A percentile compares a stretch with the other conserved stretches of the same genome.
Evolutionary conservation across 2,113 vertebrate species (phyloP).

Genomic region (Eulemur rufifrons): DNA sequence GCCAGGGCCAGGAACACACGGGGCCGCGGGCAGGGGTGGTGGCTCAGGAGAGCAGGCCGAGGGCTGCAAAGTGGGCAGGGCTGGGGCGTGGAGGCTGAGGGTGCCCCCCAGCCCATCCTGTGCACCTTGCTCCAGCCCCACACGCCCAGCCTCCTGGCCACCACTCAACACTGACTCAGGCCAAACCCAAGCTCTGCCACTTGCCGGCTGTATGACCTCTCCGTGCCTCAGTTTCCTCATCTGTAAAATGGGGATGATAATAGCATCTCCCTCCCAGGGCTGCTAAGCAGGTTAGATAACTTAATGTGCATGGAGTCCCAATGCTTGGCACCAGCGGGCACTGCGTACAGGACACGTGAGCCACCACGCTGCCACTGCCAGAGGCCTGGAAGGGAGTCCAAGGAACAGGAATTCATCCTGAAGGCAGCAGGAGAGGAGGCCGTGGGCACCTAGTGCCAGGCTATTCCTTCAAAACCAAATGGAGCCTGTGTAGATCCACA

Average conservation of each 20-base stretch:
- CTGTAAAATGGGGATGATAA: neutral
- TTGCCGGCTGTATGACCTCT: neutral
- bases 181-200: neutral
- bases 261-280: neutral
- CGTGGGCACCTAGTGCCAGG: neutral
- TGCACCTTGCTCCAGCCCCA: too few relatives aligned
- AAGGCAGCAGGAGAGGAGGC: too few relatives aligned
- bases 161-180: neutral
- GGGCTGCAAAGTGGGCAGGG: neutral
- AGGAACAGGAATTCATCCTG: neutral
- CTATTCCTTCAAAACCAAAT: neutral
- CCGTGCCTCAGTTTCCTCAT: neutral
- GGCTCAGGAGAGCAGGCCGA: rapidly evolving
- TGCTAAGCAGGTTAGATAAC: neutral
- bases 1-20: neutral
- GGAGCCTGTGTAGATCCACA: neutral
- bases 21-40: neutral
- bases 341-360: rapidly evolving
- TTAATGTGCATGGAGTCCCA: rapidly evolving
- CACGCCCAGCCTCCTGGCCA: neutral
- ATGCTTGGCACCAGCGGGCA: neutral
- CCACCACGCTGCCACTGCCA: rapidly evolving
- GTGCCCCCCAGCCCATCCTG: neutral
- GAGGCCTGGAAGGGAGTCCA: neutral
- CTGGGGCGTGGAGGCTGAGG: too few relatives aligned